Evolutionary conservation across 2,888 invertebrate species (phyloP), one percentile per base, ranked within the genome.

Genomic region (Drosophila incognita): DNA sequence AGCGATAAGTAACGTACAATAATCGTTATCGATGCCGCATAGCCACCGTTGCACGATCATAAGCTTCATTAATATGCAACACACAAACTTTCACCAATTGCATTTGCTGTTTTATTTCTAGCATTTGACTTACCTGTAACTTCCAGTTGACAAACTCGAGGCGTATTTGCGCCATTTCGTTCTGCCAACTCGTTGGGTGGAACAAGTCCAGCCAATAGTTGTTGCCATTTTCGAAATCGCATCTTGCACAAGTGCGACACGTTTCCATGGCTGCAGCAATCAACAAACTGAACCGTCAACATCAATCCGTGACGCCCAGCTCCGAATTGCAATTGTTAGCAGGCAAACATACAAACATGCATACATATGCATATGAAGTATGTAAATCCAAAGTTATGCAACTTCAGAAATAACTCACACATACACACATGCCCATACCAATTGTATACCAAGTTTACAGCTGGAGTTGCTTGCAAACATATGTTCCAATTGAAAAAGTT

Each of bases 241-340:
- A 91, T 71, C 89, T 90, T 54, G 91, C 91, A 91, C 91, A 91
- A 69, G 92, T 92, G 68, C 91, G 89, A 75, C 91, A 91, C 76
- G 92, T 92, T 86, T 91, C 91, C 92, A 91, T 91, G 77, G 71
- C 81, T 69, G 70, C 76, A 51, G 78, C 62, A 68, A 49, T 61
- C 61, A 81, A 81, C 71, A 70, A 76, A 81, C 78, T 81, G 67
- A 67, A 38, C 56, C 36, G 63, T 70, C 73, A 72, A 81, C 82
- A 81, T 77, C 57, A 78, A 81, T 69, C 65, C 49, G 40, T 36
- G 57, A 40, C 57, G 58, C n/a, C 61, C 68, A 77, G 48, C 51
- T 69, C 49, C 65, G 33, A 66, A 58, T 61, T 77, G 81, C 81
- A 78, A 42, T 59, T 63, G 76, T 54, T 68, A 57, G 40, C 54